Percentiles rank a stretch among this genome's conserved stretches.
phyloP scores from a whole-genome alignment of 2,797 vertebrate genomes.

The Macrochelys suwanniensis region DNA sequence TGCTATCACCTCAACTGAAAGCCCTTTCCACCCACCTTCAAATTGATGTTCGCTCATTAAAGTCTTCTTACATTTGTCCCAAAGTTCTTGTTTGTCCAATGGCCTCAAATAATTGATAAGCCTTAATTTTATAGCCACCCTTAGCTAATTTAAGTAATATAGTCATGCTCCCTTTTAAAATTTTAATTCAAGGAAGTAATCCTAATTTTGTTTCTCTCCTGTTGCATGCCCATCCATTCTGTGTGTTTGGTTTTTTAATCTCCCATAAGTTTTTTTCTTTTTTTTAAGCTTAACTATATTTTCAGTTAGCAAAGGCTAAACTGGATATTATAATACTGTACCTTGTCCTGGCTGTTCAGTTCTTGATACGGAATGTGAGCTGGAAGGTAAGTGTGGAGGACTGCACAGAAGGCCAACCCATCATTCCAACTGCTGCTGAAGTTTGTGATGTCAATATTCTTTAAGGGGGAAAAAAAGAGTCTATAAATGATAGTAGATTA shows the following conservation, averaged over 20 bases:
- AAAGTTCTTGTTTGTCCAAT: not conserved
- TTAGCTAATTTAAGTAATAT: not conserved
- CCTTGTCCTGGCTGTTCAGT: constrained; percentile 95
- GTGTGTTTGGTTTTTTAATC: rapidly evolving
- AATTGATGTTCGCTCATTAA: not conserved
- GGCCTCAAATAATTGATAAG: not conserved
- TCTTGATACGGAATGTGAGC: constrained; percentile 97
- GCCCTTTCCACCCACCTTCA: not conserved
- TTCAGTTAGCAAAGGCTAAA: not conserved
- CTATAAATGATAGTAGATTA: not conserved
- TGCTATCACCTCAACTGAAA: not conserved
- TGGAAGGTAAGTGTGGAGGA: constrained; percentile 96
- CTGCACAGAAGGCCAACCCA: constrained; percentile 95
- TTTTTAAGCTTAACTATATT: not conserved
- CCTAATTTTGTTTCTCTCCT: not conserved
- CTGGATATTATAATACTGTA: constrained; percentile 40
- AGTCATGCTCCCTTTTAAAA: not conserved
- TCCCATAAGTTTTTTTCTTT: not conserved
- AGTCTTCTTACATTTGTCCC: not conserved
- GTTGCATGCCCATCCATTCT: not conserved
- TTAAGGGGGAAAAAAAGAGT: not conserved
- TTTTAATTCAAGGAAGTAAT: not conserved
- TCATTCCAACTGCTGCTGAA: constrained; percentile 99
- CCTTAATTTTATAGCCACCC: not conserved
- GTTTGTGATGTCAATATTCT: constrained; percentile 99